phyloP scores from a whole-genome alignment of 2,888 invertebrate species.

The Euclidia mi region DNA sequence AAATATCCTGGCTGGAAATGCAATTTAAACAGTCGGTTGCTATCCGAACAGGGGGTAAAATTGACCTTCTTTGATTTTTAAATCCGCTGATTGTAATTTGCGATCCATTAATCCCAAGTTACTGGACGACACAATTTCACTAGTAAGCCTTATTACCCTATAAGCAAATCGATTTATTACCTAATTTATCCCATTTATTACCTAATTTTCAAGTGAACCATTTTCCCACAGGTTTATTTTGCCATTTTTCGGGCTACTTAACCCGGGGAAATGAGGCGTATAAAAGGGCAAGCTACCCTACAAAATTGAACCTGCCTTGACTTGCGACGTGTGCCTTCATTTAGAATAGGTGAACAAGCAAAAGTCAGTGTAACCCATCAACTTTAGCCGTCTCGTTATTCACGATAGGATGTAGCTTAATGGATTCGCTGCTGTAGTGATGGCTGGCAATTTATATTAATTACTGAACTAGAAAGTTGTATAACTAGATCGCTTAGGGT shows the following conservation, averaged over 20 bases:
- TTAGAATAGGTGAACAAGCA: slow-evolving; percentile 13
- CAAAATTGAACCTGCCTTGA: slow-evolving; percentile 14
- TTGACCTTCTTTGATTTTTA: no score
- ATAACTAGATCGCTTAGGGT: background rate
- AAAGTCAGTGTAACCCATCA: background rate
- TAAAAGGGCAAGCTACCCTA: slow-evolving; percentile 12
- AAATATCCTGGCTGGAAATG: no score
- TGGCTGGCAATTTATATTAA: slow-evolving; percentile 14
- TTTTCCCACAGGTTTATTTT: slow-evolving; percentile 8
- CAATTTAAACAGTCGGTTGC: no score
- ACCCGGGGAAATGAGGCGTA: slow-evolving; percentile 11
- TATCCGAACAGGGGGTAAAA: no score
- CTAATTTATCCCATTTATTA: background rate
- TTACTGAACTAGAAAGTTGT: slow-evolving; percentile 8
- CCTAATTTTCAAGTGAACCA: background rate
- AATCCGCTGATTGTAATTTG: no score
- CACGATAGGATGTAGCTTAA: slow-evolving; percentile 3
- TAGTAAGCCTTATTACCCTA: no score
- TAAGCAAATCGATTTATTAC: no score
- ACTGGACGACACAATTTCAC: no score
- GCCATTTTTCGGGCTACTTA: slow-evolving; percentile 20
- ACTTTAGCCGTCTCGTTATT: slow-evolving; percentile 1
- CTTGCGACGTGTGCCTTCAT: slow-evolving; percentile 13
- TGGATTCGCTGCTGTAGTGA: background rate
- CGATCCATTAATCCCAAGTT: no score